Evolutionary conservation across 2,888 invertebrate genomes (phyloP), one percentile per base, ranked within the genome.

Genomic region (Mimumesa dahlbomi): DNA sequence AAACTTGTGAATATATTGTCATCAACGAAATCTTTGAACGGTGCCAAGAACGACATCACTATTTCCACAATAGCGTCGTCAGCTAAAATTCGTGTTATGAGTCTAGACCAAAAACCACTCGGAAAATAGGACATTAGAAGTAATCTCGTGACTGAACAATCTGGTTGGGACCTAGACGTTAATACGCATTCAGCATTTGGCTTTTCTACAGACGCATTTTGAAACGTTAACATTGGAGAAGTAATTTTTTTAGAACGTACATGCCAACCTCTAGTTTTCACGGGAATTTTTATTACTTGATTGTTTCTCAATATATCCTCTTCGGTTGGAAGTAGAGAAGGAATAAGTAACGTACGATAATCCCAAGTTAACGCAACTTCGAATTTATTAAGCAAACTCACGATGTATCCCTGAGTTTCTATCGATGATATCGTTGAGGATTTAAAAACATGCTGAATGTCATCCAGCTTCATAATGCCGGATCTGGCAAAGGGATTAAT

Each of bases 361-460:
- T 99, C 98, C 97, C 98, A 99, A 19, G 97, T 96, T 57, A 99
- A 91, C 0, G 98, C 99, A 58, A 99, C 95, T 90, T 99, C 99
- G 90, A 98, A 99, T 91, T 99, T 99, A 90, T 97, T 97, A 58
- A 99, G 91, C 42, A 99, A 91, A 81, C 95, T 96, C 2, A 98
- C 94, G 56, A 98, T 96, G 84, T 98, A 97, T 50, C 95, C 94
- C 82, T 93, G 91, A 0, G 93, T 92, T 79, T 93, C 92, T 7
- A 92, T 91, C 0, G 94, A 93, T 3, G 95, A 94, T 66, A 94
- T 93, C 0, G 94, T 94, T 0, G 95, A 95, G n/a, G 96, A 95
- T 87, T 97, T 97, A 90, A 98, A 98, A 38, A 98, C 93, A 87
- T 96, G 95, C 81, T 96, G 94, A 56, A 99, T 91, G 87, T 98